Evolutionary conservation across 2,888 invertebrate genomes (phyloP), one percentile per base, ranked within the genome.

Genomic region (Hemaris fuciformis): DNA sequence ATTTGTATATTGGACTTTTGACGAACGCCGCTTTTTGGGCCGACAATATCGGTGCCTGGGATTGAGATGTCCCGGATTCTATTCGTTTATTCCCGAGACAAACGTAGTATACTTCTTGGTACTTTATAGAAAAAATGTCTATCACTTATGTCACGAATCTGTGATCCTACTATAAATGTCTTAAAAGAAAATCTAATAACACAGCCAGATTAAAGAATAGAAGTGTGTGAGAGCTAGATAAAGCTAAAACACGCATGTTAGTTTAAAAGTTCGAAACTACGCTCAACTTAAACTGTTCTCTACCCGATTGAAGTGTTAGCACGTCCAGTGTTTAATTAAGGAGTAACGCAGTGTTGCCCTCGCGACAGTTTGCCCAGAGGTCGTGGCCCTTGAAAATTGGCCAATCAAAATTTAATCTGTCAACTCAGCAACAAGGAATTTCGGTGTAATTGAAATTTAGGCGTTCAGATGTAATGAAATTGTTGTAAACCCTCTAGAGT

Each of bases 321-420:
- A 31, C 18, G 53, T 53, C 53, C 53, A 53, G 20, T 53, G 31
- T 31, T 53, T 53, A 53, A 53, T 53, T 53, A 53, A 18, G 53
- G 31, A 53, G 27, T 31, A 31, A 53, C 18, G 8, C 18, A 53
- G 53, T 53, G n/a, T n/a, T n/a, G n/a, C n/a, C 27, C 27, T 3
- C 10, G 31, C 27, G 27, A 45, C 45, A 45, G 22, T 27, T 48
- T 18, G 27, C 6, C 18, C 34, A 7, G 23, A 45, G 3, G 2
- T 2, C 18, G 27, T 53, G 53, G 31, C 31, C 53, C 53, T 53
- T 45, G 13, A 18, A 27, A 53, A 53, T 53, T 53, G 53, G 18
- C 53, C 53, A 53, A 53, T 53, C 53, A 53, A 53, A 53, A 53
- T 53, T 31, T 53, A 53, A 53, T 53, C 53, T 53, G 27, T 31